phyloP scores from a whole-genome alignment of 2,113 vertebrate species.

The Ceratotherium simum region DNA sequence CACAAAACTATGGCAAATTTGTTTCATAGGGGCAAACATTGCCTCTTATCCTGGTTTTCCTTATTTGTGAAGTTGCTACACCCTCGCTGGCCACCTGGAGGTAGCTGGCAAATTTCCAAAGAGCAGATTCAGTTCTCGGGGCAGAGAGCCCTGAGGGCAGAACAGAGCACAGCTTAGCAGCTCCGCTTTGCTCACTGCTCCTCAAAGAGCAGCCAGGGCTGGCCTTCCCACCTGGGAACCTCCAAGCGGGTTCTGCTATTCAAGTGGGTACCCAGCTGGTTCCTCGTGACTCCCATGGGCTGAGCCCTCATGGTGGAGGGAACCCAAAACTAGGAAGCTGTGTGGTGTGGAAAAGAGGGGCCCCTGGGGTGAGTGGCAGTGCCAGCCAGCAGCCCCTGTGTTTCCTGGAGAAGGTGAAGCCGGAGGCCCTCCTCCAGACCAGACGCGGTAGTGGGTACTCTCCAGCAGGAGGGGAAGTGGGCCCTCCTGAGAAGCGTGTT shows the following conservation, averaged over 20 bases:
- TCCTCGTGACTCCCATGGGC: background rate
- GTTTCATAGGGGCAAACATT: conserved; percentile 38
- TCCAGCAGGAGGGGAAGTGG: too few relatives aligned
- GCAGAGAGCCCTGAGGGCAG: background rate
- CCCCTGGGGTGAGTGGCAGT: accelerated
- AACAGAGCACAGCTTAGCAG: background rate
- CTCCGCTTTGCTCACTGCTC: background rate
- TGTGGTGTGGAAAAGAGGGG: too few relatives aligned
- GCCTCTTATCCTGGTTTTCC: conserved; percentile 59
- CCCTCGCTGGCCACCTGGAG: conserved; percentile 74
- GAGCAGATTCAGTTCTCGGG: background rate
- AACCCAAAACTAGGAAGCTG: background rate
- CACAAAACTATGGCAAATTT: background rate
- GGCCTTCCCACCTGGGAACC: accelerated
- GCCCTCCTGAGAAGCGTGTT: background rate
- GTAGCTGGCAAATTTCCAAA: background rate
- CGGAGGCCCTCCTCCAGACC: too few relatives aligned
- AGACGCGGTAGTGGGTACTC: background rate
- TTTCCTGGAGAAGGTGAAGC: background rate
- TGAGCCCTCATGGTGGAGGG: background rate
- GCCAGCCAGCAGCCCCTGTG: accelerated
- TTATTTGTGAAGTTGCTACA: conserved; percentile 55
- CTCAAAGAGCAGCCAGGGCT: background rate
- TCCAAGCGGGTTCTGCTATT: too few relatives aligned
- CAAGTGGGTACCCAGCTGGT: background rate